Base-by-base conservation (phyloP, 2,797 vertebrate species). In the Centropyge bicolor region DNA sequence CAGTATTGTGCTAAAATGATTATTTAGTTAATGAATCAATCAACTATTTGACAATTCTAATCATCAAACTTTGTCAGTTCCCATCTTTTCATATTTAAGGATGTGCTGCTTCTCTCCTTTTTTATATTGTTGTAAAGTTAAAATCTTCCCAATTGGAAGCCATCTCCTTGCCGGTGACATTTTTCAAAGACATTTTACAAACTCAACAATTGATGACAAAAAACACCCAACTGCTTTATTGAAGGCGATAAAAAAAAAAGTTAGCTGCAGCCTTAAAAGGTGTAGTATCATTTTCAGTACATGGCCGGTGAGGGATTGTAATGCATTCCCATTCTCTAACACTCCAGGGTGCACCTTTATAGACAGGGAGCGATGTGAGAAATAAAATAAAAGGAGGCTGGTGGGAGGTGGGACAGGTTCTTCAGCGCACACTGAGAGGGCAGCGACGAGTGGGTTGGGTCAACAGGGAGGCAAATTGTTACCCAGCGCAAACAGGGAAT, bases 401-500 rank as follows among this genome's bases (percentile, higher is more conserved):
- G 71, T 8, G 43, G 81, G 85, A 82, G 82, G 88, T 65, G 63
- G 84, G 70, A 49, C 68, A 20, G 79, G 67, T 54, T 54, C 62
- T 81, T 38, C 63, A 45, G 82, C 78, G 69, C 65, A 75, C 70
- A 78, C 31, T 56, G 59, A 60, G 62, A 81, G 80, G 75, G 64
- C 80, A 72, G 78, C 13, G 80, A 78, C 13, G 17, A 80, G 81
- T 70, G 60, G 70, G 48, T 16, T 49, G 45, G 75, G 87, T 86
- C 84, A 88, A 84, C 81, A 45, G 79, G 84, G 63, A 78, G 76
- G 51, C 65, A 70, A 70, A 88, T 84, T 83, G 87, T 79, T 55
- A 80, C 57, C 52, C 22, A 60, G 72, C 36, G 55, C 79, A 85
- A 78, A 89, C 86, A 68, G 27, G 56, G 38, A 65, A 56, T 64